Evolutionary conservation across 1,140 invertebrate genomes (phyloP).

Genomic region (Ips nitidus): DNA sequence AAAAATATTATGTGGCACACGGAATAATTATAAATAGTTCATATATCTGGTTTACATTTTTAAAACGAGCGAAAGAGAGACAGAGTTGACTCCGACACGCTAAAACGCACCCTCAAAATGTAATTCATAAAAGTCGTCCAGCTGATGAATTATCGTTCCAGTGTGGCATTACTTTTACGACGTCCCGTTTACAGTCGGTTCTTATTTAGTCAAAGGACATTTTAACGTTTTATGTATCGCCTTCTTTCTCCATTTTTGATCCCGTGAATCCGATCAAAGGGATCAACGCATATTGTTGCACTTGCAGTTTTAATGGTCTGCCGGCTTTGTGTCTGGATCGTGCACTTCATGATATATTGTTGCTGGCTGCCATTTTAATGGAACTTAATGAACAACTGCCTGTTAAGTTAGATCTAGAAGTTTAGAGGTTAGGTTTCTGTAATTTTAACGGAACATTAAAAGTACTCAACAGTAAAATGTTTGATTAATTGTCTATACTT

Average conservation of each 20-base stretch:
- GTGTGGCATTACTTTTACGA: slow-evolving; percentile 32
- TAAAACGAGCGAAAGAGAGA: neutral
- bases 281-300: slow-evolving; percentile 33
- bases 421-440: too few relatives aligned
- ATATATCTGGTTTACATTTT: slow-evolving; percentile 23
- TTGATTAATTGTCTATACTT: too few relatives aligned
- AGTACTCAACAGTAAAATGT: too few relatives aligned
- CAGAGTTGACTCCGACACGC: too few relatives aligned
- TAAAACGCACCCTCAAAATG: neutral
- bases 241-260: slow-evolving; percentile 27
- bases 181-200: slow-evolving; percentile 31
- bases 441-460: too few relatives aligned
- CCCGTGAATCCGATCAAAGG: slow-evolving; percentile 27
- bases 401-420: too few relatives aligned
- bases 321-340: slow-evolving; percentile 30
- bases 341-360: slow-evolving; percentile 25
- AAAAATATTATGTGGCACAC: slow-evolving; percentile 38
- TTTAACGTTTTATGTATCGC: slow-evolving; percentile 26
- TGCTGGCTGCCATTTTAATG: slow-evolving; percentile 15
- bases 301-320: slow-evolving; percentile 31
- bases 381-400: too few relatives aligned
- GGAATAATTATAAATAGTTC: slow-evolving; percentile 33
- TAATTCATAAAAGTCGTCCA: slow-evolving; percentile 29
- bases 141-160: slow-evolving; percentile 27
- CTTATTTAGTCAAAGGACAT: slow-evolving; percentile 28